phyloP scores from a whole-genome alignment of 2,113 vertebrate genomes.

The Pholis gunnellus region DNA sequence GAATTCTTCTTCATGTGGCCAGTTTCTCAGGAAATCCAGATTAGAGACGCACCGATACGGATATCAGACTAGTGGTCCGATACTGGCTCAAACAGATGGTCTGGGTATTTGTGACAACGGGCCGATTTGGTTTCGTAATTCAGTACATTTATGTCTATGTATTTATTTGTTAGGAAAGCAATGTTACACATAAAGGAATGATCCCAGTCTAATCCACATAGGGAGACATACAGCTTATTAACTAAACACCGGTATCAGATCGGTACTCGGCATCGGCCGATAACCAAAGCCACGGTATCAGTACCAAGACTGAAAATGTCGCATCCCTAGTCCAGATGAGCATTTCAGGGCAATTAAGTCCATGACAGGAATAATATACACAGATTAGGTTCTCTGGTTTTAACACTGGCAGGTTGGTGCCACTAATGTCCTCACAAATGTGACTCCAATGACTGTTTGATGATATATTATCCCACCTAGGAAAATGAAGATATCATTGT shows the following conservation, averaged over 20 bases:
- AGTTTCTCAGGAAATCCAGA: background rate
- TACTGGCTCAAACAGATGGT: background rate
- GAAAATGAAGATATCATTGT: constrained; percentile 15
- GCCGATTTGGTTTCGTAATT: background rate
- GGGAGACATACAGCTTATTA: background rate
- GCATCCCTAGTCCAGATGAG: background rate
- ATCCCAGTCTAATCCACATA: background rate
- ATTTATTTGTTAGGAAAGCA: background rate
- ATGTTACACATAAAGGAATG: background rate
- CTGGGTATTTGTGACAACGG: background rate
- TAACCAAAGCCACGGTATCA: background rate
- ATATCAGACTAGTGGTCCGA: background rate
- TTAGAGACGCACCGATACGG: background rate
- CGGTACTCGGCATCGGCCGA: background rate
- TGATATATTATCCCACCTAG: constrained; percentile 2
- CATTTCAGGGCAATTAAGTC: background rate
- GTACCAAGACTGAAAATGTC: background rate
- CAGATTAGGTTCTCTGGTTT: constrained; percentile 3
- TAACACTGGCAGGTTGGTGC: background rate
- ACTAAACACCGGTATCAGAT: background rate
- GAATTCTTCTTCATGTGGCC: background rate
- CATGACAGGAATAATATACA: background rate
- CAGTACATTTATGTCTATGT: background rate
- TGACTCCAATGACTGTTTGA: constrained; percentile 8
- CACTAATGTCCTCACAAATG: background rate